phyloP scores from a whole-genome alignment of 2,113 vertebrate genomes.

The Cyphomyrus discorhynchus region DNA sequence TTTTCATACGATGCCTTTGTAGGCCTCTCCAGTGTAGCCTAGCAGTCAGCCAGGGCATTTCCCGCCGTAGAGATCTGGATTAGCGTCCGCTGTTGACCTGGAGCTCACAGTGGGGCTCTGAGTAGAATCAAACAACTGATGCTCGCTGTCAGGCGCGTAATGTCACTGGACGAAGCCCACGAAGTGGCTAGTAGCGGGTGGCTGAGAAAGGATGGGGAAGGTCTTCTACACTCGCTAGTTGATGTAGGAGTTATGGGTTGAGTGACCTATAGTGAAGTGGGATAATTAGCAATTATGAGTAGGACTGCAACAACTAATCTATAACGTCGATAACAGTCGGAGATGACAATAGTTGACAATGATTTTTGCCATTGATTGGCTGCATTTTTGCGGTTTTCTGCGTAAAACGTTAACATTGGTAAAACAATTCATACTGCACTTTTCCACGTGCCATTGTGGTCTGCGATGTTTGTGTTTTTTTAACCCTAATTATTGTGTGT shows the following conservation, averaged over 20 bases:
- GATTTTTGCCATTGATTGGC: background rate
- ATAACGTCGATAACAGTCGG: background rate
- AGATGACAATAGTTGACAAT: background rate
- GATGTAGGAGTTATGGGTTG: background rate
- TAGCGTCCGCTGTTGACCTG: background rate
- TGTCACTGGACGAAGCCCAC: background rate
- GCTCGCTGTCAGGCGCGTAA: background rate
- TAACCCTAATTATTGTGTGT: background rate
- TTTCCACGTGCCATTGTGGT: background rate
- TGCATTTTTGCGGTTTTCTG: background rate
- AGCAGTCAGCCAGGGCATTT: background rate
- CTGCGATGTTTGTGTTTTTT: background rate
- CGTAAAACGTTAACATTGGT: background rate
- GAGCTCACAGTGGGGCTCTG: background rate
- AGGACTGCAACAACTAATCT: background rate
- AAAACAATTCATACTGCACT: background rate
- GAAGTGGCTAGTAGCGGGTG: background rate
- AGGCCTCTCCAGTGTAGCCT: background rate
- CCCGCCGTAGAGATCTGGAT: background rate
- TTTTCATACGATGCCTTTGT: background rate
- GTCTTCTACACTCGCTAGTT: background rate
- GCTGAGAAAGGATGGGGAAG: background rate
- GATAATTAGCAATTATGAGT: background rate
- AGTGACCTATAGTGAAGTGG: background rate
- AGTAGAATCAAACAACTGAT: background rate